A percentile compares a stretch with the other conserved stretches of the same genome.
Evolutionary conservation across 2,797 vertebrate species (phyloP).

Genomic region (Glossophaga mutica): DNA sequence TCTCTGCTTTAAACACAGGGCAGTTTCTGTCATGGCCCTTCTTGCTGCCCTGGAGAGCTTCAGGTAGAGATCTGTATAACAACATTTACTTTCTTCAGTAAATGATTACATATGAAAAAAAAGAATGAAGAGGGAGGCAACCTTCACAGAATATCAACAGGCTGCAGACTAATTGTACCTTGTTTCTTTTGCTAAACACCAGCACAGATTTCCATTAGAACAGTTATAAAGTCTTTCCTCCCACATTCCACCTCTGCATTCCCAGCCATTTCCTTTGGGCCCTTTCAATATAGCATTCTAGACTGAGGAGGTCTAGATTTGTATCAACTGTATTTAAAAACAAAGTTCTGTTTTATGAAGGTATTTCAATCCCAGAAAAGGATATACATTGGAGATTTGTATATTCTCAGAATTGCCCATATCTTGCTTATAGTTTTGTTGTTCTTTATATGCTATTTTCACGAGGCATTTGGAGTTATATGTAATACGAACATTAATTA

Average conservation of each 20-base stretch:
- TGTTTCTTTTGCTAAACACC: conserved; percentile 62
- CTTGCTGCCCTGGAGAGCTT: conserved; percentile 24
- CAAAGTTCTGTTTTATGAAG: conserved; percentile 10
- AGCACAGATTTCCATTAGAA: conserved; percentile 55
- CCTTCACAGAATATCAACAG: conserved; percentile 40
- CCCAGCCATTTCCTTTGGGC: conserved; percentile 7
- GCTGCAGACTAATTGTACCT: conserved; percentile 40
- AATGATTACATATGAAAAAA: background rate
- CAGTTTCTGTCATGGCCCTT: background rate
- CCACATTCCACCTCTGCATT: conserved; percentile 52
- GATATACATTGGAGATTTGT: background rate
- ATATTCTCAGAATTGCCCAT: conserved; percentile 5
- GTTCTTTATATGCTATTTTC: conserved; percentile 31
- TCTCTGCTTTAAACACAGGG: conserved; percentile 8
- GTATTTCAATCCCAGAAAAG: conserved; percentile 24
- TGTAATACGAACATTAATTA: background rate
- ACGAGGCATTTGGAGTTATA: conserved; percentile 9
- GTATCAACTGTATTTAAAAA: background rate
- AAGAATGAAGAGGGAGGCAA: conserved; percentile 42
- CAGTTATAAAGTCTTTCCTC: conserved; percentile 61
- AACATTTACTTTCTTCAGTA: conserved; percentile 44
- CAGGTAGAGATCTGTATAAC: conserved; percentile 6
- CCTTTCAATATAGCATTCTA: conserved; percentile 22
- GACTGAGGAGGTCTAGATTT: conserved; percentile 1
- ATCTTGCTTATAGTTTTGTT: conserved; percentile 16